A percentile compares a stretch with the other conserved stretches of the same genome.
These are phyloP conservation scores for Isichthys henryi DNA, from an alignment of 2,113 vertebrate genomes.

Conservation along the genomic window DNA sequence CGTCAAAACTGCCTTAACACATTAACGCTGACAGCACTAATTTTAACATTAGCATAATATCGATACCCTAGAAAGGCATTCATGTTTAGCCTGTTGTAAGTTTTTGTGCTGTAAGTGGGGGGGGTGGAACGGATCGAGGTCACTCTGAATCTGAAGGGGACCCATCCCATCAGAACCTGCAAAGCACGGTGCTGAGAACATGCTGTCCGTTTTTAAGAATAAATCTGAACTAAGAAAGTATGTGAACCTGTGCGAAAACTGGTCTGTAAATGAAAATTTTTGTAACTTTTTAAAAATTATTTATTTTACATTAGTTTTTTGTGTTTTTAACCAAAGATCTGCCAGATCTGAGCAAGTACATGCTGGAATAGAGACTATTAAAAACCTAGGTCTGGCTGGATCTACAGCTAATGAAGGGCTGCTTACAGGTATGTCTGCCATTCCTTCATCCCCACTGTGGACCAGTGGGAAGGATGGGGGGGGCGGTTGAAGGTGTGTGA, in stretches of 20 bases:
- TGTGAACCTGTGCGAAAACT: background rate
- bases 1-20: no score
- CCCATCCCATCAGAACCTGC: background rate
- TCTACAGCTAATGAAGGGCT: background rate
- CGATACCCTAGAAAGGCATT: no score
- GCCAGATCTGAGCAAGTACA: background rate
- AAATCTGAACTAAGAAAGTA: background rate
- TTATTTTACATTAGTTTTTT: background rate
- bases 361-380: background rate
- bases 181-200: background rate
- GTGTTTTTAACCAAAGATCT: background rate
- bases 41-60: no score
- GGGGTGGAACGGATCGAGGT: no score
- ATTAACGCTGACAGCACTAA: no score
- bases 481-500: background rate
- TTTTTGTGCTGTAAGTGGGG: no score
- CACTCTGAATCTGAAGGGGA: no score
- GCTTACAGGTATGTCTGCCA: background rate
- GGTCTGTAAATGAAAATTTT: background rate
- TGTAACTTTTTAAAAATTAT: background rate
- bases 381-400: background rate
- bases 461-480: background rate
- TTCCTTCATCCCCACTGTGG: background rate
- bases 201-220: background rate
- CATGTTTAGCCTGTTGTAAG: no score